phyloP scores from a whole-genome alignment of 2,888 invertebrate species.

The Eilema griseolum region DNA sequence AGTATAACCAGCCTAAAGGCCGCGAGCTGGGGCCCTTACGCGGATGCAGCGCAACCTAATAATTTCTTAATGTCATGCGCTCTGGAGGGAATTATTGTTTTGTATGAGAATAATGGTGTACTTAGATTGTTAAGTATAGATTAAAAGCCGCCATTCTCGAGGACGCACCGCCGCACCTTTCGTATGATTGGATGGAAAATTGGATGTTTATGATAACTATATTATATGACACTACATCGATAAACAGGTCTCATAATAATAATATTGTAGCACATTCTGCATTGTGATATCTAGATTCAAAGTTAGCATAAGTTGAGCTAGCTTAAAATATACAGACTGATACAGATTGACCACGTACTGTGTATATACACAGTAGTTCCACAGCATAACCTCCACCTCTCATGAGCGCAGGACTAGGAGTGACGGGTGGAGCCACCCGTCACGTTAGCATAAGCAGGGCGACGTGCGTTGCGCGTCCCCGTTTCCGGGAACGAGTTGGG shows the following conservation, averaged over 20 bases:
- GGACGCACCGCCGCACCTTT: constrained; percentile 58
- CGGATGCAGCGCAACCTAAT: constrained; percentile 84
- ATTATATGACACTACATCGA: neutral
- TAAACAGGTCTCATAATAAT: neutral
- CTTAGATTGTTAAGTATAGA: constrained; percentile 75
- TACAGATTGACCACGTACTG: no score
- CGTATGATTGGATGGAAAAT: constrained; percentile 35
- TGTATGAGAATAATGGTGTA: constrained; percentile 81
- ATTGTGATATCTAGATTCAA: neutral
- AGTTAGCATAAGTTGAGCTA: neutral
- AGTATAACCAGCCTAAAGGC: constrained; percentile 58
- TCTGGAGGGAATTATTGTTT: constrained; percentile 85
- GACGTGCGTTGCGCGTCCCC: no score
- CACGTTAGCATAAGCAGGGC: no score
- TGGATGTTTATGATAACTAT: constrained; percentile 45
- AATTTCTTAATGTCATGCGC: constrained; percentile 86
- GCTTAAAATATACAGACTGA: neutral
- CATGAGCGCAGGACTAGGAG: no score
- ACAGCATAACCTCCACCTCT: no score
- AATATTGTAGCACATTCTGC: neutral
- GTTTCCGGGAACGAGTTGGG: no score
- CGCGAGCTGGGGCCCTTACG: constrained; percentile 76
- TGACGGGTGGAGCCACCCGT: no score
- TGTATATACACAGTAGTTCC: no score
- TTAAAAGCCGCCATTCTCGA: constrained; percentile 64